phyloP scores from a whole-genome alignment of 2,888 invertebrate species.

The Clitarchus hookeri region DNA sequence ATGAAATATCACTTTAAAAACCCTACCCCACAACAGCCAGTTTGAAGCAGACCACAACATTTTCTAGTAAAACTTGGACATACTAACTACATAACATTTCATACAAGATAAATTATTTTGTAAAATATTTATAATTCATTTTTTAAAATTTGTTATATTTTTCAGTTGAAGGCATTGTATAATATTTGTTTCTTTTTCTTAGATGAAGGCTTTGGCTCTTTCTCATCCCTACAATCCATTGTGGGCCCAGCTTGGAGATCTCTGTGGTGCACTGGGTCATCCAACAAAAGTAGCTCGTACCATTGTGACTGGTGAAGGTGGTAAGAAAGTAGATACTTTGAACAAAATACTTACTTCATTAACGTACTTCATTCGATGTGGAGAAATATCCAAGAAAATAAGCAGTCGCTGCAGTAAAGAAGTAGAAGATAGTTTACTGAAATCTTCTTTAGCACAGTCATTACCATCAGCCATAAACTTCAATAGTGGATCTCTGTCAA shows the following conservation, averaged over 20 bases:
- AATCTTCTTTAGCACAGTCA: not conserved
- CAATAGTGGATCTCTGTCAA: conserved; percentile 2
- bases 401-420: conserved; percentile 25
- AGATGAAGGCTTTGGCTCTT: conserved; percentile 59
- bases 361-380: conserved; percentile 86
- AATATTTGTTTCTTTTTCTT: conserved; percentile 40
- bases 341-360: conserved; percentile 75
- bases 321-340: conserved; percentile 66
- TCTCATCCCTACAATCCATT: conserved; percentile 82
- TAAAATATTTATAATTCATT: not conserved
- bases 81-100: not conserved
- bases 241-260: conserved; percentile 87
- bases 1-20: no score
- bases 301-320: conserved; percentile 67
- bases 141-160: no score
- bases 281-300: conserved; percentile 79
- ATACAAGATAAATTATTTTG: not conserved
- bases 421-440: conserved; percentile 18
- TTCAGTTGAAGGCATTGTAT: no score
- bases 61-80: no score
- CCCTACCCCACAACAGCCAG: no score
- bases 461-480: not conserved
- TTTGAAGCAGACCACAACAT: no score
- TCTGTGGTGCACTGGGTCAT: conserved; percentile 82
- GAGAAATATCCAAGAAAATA: conserved; percentile 61